Evolutionary conservation across 2,888 invertebrate genomes (phyloP).

Genomic region (Strigamia transsilvanica): DNA sequence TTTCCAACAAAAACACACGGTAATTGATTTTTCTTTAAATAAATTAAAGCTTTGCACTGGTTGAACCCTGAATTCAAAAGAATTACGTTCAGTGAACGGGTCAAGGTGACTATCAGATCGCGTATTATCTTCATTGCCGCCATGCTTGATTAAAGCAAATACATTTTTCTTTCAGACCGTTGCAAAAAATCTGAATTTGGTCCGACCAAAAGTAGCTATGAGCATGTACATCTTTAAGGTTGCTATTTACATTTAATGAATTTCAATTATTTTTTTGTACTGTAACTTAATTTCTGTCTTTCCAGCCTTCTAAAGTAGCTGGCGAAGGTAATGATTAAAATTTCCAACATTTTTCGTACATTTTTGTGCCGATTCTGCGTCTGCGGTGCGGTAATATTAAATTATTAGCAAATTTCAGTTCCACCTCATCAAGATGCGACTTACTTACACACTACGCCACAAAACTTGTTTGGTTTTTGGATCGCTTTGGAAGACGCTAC

Average conservation of each 20-base stretch:
- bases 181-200: conserved; percentile 76
- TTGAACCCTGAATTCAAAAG: conserved; percentile 81
- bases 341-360: not conserved
- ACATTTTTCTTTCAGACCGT: conserved; percentile 66
- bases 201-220: conserved; percentile 86
- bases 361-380: not conserved
- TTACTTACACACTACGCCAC: conserved; percentile 85
- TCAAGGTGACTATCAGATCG: conserved; percentile 70
- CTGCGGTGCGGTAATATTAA: no score
- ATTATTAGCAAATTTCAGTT: conserved; percentile 61
- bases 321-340: conserved; percentile 75
- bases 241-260: conserved; percentile 7
- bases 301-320: conserved; percentile 81
- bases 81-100: conserved; percentile 82
- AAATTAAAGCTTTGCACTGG: conserved; percentile 74
- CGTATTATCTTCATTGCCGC: no score
- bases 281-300: conserved; percentile 57
- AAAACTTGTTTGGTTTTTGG: conserved; percentile 88
- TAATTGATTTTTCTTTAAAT: conserved; percentile 3
- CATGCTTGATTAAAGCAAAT: no score
- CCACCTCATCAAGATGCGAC: conserved; percentile 76
- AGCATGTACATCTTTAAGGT: conserved; percentile 97
- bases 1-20: no score
- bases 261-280: conserved; percentile 56
- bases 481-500: conserved; percentile 94